Percentiles rank a stretch among this genome's conserved stretches.
Evolutionary conservation across 2,888 invertebrate species (phyloP).

Genomic region (Tortrix viridana): DNA sequence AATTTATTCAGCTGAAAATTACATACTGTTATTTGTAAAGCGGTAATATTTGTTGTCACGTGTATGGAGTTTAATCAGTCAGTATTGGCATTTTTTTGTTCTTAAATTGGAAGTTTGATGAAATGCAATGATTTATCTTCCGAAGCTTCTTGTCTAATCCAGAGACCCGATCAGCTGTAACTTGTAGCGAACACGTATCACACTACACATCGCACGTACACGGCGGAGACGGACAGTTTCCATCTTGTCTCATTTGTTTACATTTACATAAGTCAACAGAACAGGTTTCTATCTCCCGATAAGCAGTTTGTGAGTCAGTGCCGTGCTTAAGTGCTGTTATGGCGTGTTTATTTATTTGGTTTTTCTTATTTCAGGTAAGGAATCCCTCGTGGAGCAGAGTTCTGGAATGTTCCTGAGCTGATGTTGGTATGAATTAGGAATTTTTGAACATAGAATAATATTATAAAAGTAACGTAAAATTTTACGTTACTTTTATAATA

Average conservation of each 20-base stretch:
- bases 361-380: slow-evolving; percentile 39
- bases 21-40: too few relatives aligned
- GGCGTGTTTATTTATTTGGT: slow-evolving; percentile 26
- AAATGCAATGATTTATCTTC: background rate
- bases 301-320: slow-evolving; percentile 31
- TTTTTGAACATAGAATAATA: too few relatives aligned
- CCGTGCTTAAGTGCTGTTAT: slow-evolving; percentile 26
- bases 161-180: slow-evolving; percentile 1
- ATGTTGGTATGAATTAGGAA: slow-evolving; percentile 7
- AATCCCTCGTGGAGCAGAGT: slow-evolving; percentile 5
- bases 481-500: too few relatives aligned
- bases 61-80: too few relatives aligned
- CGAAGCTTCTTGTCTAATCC: background rate
- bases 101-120: too few relatives aligned
- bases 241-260: slow-evolving; percentile 43
- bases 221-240: slow-evolving; percentile 29
- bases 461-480: too few relatives aligned
- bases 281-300: slow-evolving; percentile 26
- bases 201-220: slow-evolving; percentile 1
- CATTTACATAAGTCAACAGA: slow-evolving; percentile 42
- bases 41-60: too few relatives aligned
- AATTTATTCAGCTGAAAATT: too few relatives aligned
- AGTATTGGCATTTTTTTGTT: too few relatives aligned
- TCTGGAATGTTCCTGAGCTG: background rate
- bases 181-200: slow-evolving; percentile 9